Percentiles rank a stretch among this genome's conserved stretches.
These are phyloP conservation scores for Salminus brasiliensis DNA, from an alignment of 2,113 vertebrate species.

Conservation along the genomic window DNA sequence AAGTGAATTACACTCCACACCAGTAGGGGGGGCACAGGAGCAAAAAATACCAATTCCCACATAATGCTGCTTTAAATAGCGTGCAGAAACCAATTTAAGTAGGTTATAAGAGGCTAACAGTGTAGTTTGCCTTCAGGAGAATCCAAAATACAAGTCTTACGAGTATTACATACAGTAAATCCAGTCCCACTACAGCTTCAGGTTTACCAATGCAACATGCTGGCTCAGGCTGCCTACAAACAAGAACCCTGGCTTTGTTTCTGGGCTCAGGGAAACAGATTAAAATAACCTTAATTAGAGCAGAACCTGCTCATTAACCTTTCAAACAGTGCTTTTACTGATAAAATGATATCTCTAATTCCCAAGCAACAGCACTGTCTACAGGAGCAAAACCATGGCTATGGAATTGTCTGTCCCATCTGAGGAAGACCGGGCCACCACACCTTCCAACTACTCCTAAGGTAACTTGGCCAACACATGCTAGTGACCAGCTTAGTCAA, in stretches of 20 bases:
- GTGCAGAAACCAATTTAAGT: too few species aligned
- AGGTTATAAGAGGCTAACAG: too few species aligned
- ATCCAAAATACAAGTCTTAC: background rate
- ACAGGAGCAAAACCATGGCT: background rate
- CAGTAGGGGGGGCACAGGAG: too few species aligned
- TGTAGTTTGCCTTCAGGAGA: background rate
- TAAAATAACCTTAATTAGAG: conserved; percentile 29
- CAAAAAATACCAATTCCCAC: too few species aligned
- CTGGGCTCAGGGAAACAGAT: conserved; percentile 11
- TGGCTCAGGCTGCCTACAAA: conserved; percentile 12
- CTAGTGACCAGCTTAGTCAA: too few species aligned
- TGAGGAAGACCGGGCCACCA: background rate
- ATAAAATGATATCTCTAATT: conserved; percentile 2
- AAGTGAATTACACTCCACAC: too few species aligned
- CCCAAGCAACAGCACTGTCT: background rate
- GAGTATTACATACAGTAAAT: too few species aligned
- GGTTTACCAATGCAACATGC: background rate
- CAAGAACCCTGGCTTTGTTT: background rate
- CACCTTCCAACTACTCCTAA: too few species aligned
- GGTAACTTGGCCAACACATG: too few species aligned
- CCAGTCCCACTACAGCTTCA: background rate
- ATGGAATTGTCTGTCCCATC: background rate
- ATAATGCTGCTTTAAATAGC: background rate
- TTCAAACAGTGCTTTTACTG: conserved; percentile 12
- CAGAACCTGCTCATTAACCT: conserved; percentile 17